These are phyloP conservation scores for Drosophila fuyamai DNA, from an alignment of 1,140 invertebrate species.

Conservation along the genomic window DNA sequence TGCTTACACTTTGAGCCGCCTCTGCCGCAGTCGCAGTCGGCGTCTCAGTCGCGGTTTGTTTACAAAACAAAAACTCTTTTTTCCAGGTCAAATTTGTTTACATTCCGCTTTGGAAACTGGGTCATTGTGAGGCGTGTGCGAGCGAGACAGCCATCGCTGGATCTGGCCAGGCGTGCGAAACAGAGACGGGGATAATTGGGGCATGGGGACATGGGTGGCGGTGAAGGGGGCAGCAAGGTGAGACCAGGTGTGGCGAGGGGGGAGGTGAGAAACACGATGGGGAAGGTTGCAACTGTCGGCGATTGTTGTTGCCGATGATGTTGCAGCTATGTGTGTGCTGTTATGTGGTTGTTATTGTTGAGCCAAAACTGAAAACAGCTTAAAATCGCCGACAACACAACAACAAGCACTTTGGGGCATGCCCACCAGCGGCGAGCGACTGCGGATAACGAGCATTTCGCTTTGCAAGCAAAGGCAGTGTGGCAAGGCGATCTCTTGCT, in stretches of 20 bases:
- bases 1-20: conserved; percentile 48
- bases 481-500: background rate
- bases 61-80: conserved; percentile 77
- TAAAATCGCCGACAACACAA: conserved; percentile 34
- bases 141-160: conserved; percentile 38
- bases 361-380: conserved; percentile 16
- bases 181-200: conserved; percentile 5
- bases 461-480: conserved; percentile 1
- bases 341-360: conserved; percentile 58
- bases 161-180: conserved; percentile 30
- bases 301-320: conserved; percentile 25
- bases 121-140: conserved; percentile 73
- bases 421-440: conserved; percentile 59
- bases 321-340: conserved; percentile 7
- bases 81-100: conserved; percentile 84
- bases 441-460: conserved; percentile 18
- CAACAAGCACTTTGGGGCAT: conserved; percentile 55
- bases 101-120: conserved; percentile 80
- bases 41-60: conserved; percentile 62
- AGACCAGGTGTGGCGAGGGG: conserved; percentile 8
- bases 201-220: conserved; percentile 9
- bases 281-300: conserved; percentile 27
- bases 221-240: conserved; percentile 18
- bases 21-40: conserved; percentile 16
- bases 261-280: conserved; percentile 7